A percentile compares a stretch with the other conserved stretches of the same genome.
Evolutionary conservation across 2,888 invertebrate species (phyloP).

Genomic region (Tridacna gigas): DNA sequence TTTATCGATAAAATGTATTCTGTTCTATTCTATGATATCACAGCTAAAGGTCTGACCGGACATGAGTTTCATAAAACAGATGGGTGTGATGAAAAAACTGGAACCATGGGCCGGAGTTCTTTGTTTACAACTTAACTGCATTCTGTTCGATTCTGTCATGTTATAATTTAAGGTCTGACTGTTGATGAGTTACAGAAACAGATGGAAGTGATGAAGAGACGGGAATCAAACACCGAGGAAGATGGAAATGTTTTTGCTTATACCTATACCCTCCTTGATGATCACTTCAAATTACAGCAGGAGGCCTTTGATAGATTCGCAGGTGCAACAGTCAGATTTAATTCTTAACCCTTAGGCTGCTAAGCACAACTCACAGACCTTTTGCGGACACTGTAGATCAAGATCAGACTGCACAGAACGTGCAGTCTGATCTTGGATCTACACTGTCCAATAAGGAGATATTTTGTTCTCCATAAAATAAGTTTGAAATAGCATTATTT

Average conservation of each 20-base stretch:
- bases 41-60: slow-evolving; percentile 22
- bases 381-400: too few species aligned
- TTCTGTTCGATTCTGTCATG: not conserved
- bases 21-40: too few species aligned
- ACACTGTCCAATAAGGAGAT: too few species aligned
- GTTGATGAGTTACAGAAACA: slow-evolving; percentile 72
- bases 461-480: too few species aligned
- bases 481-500: too few species aligned
- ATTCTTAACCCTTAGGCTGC: too few species aligned
- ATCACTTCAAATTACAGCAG: slow-evolving; percentile 77
- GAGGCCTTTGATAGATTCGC: slow-evolving; percentile 78
- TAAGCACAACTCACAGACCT: too few species aligned
- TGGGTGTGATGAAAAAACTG: slow-evolving; percentile 71
- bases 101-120: too few species aligned
- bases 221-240: slow-evolving; percentile 71
- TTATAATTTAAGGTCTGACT: slow-evolving; percentile 24
- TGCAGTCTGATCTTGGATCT: too few species aligned
- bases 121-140: too few species aligned
- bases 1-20: too few species aligned
- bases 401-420: too few species aligned
- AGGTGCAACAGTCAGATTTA: slow-evolving; percentile 61
- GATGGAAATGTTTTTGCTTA: slow-evolving; percentile 82
- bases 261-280: slow-evolving; percentile 79
- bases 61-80: slow-evolving; percentile 74
- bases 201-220: slow-evolving; percentile 72